Conservation (phyloP, 2,797 vertebrate species). For the Syngnathus rostellatus region DNA sequence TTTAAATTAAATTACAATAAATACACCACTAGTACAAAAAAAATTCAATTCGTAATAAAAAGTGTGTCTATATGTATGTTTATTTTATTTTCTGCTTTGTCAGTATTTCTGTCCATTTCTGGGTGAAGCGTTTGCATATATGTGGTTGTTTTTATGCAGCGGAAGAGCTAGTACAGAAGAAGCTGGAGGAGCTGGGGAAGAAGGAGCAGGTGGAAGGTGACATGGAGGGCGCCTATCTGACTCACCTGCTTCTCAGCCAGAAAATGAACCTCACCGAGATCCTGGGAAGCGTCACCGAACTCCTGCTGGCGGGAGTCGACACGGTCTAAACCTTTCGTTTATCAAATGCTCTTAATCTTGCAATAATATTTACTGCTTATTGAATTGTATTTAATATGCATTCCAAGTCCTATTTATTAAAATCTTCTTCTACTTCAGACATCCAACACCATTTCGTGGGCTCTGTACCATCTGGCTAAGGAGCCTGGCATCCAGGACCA, state of each 20-base stretch:
- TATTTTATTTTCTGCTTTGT: not conserved
- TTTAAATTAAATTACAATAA: too few species aligned
- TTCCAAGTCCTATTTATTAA: too few species aligned
- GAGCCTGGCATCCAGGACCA: conserved; percentile 64
- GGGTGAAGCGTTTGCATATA: not conserved
- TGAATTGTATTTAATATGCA: too few species aligned
- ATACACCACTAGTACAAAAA: too few species aligned
- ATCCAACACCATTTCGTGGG: conserved; percentile 75
- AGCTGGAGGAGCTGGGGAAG: conserved; percentile 58
- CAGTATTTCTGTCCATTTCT: not conserved
- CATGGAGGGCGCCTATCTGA: conserved; percentile 71
- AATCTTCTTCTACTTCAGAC: conserved; percentile 48
- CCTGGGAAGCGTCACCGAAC: conserved; percentile 72
- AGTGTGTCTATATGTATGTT: not conserved
- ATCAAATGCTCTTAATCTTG: too few species aligned
- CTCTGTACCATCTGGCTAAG: conserved; percentile 64
- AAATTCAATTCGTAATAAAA: too few species aligned
- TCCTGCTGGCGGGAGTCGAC: conserved; percentile 75
- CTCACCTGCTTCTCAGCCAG: conserved; percentile 68
- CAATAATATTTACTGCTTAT: too few species aligned
- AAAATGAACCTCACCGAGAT: conserved; percentile 68
- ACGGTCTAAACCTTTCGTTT: conserved; percentile 49
- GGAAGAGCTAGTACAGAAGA: conserved; percentile 62
- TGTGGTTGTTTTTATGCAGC: conserved; percentile 35
- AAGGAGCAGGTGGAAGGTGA: conserved; percentile 41